These are phyloP conservation scores for Diarsia dahlii DNA, from an alignment of 2,888 invertebrate species.

Conservation along the genomic window DNA sequence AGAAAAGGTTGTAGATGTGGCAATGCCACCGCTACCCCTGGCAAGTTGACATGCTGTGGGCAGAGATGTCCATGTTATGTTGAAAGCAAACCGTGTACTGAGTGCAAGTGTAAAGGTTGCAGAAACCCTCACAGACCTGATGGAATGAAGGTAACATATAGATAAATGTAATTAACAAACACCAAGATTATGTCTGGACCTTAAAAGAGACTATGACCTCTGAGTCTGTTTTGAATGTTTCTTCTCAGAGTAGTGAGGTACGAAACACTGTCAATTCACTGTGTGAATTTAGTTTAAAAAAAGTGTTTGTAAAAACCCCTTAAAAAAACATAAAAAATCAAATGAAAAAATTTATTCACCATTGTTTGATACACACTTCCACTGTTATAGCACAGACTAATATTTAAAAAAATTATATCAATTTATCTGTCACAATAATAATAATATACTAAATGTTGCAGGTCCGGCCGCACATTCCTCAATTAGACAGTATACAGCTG, in stretches of 20 bases:
- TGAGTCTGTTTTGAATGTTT: no score
- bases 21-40: conserved; percentile 96
- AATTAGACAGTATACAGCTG: conserved; percentile 92
- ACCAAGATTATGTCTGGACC: neutral
- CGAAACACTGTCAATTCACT: no score
- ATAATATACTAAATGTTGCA: conserved; percentile 66
- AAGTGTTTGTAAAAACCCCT: no score
- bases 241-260: no score
- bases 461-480: conserved; percentile 93
- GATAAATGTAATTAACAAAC: neutral
- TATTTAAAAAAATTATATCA: neutral
- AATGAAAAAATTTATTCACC: neutral
- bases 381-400: neutral
- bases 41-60: conserved; percentile 97
- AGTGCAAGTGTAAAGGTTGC: conserved; percentile 98
- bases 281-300: no score
- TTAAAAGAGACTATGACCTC: no score
- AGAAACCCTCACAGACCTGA: conserved; percentile 97
- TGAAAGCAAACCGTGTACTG: conserved; percentile 96
- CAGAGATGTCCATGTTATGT: conserved; percentile 98
- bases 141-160: conserved; percentile 92
- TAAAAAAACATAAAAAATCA: no score
- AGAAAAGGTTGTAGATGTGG: conserved; percentile 97
- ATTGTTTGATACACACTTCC: neutral
- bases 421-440: neutral